Conservation (phyloP, 2,113 vertebrate genomes). For the Apus apus region DNA sequence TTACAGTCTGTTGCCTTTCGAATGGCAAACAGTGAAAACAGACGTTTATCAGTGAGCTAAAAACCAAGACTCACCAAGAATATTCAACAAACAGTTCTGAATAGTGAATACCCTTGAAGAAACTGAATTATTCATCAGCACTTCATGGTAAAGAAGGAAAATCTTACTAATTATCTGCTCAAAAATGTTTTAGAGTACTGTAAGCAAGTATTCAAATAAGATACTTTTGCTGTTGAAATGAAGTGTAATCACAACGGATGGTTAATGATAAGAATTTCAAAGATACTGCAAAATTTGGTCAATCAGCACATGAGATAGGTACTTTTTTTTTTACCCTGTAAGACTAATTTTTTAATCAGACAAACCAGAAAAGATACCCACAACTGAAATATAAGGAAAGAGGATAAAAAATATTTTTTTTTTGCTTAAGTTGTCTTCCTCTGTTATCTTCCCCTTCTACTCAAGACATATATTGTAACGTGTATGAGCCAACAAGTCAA, state of each 20-base stretch:
- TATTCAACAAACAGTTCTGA: neutral
- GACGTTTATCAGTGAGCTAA: neutral
- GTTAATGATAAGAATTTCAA: neutral
- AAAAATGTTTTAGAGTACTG: neutral
- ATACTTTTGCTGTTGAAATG: neutral
- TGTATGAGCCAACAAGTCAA: constrained; percentile 4
- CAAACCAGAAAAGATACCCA: neutral
- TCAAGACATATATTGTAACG: neutral
- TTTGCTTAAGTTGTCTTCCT: neutral
- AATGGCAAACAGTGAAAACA: neutral
- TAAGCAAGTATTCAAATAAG: neutral
- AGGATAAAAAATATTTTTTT: neutral
- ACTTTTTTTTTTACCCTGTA: too few relatives aligned
- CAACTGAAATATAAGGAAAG: neutral
- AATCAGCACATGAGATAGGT: neutral
- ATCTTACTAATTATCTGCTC: neutral
- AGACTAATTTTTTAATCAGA: neutral
- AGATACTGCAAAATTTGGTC: neutral
- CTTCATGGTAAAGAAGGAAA: neutral
- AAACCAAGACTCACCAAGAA: neutral
- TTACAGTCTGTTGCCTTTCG: neutral
- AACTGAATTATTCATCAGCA: neutral
- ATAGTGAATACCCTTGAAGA: neutral
- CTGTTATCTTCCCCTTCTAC: neutral
- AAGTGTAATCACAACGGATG: neutral